Base-by-base conservation (phyloP, 2,888 invertebrate species). In the Drosophila nr. fundita region DNA sequence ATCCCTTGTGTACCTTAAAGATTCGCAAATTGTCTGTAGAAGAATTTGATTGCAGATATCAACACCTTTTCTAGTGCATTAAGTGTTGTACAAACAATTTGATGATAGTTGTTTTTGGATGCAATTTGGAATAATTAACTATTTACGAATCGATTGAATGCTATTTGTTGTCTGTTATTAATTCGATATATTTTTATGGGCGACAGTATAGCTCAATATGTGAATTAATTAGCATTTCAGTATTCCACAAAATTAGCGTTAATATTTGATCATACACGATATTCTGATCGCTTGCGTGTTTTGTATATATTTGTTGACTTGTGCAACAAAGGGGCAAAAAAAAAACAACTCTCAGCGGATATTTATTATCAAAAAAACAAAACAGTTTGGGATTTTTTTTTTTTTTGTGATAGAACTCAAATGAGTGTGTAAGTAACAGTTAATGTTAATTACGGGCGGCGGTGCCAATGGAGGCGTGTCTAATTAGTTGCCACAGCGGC, bases 401-500 rank as follows among this genome's bases (percentile, higher is more conserved):
- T 11, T 21, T n/a, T 32, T 11, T 75, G 57, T 67, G 68, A 62
- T 64, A 64, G 60, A 72, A 76, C 66, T 61, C 49, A 57, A 65
- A 69, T 70, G 62, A 64, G 53, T 69, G 64, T 74, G 68, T 67
- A 58, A 53, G 69, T 59, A 85, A 76, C 85, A 76, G 76, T 78
- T 81, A 86, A 78, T 71, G 78, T 68, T 86, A 73, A 86, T 83
- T 83, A 86, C 72, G 76, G 73, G 71, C 62, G 61, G 71, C 63
- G 62, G 65, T 82, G 82, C 82, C 73, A 69, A 76, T 82, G 60
- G 74, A 80, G 83, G 89, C 83, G 89, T 86, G 84, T 78, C 87
- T 84, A 84, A 84, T 84, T 88, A 84, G 83, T 72, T 78, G 82
- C 79, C 67, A 68, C 80, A 59, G 53, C 65, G 64, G 68, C 60